Evolutionary conservation across 2,797 vertebrate species (phyloP), one percentile per base, ranked within the genome.

Genomic region (Phalloptychus januarius): DNA sequence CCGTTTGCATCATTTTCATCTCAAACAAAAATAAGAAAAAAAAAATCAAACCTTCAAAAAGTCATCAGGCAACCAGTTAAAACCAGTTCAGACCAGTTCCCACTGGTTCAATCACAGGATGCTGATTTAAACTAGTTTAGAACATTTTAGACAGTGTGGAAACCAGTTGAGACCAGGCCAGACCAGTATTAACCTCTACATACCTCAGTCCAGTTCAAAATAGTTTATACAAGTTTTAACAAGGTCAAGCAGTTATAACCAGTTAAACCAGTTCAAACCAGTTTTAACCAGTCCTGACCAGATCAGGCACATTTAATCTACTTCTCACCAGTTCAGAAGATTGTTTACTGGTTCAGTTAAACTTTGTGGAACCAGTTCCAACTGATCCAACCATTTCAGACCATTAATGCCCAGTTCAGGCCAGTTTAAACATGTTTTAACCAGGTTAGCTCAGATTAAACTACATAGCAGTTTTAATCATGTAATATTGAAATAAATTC

Each of bases 1-100:
- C 82, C 79, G 78, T 72, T 77, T 83, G 80, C 83, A 92, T 81
- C 54, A 71, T 76, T 75, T 76, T 79, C 74, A 84, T 33, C 82
- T 77, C 80, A 83, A 45, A 75, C 48, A 82, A 80, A 74, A 56
- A 28, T 74, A 74, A 88, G 87, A 80, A 2, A 11, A 7, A 2
- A 52, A 65, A 65, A 65, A 65, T 65, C 33, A 20, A 65, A 38
- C 33, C 10, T 65, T 65, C 61, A 20, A 65, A 65, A 65, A 8
- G 31, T 65, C 8, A 4, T 65, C 16, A 38, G 8, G 10, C 4
- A 75, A 46, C 56, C 73, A 75, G 40, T 79, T 56, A 58, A 75
- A 65, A 86, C 75, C 80, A 74, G 38, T 48, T 71, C 50, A 72
- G 25, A 69, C 71, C 16, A n/a, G 13, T 74, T 71, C 0, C 28